Evolutionary conservation across 2,888 invertebrate genomes (phyloP).

Genomic region (Drosophila nigricruria): DNA sequence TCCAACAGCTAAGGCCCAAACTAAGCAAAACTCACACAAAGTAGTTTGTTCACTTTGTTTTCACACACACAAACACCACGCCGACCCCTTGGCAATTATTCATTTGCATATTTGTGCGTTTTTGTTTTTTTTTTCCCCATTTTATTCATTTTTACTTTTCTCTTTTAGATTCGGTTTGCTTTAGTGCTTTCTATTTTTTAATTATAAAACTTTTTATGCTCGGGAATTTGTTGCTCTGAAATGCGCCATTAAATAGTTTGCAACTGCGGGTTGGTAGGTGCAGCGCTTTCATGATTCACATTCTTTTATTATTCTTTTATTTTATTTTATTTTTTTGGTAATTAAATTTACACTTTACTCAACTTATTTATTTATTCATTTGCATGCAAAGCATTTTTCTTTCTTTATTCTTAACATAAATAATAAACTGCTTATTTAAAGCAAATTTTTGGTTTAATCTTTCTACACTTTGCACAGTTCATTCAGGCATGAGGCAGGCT

Average conservation of each 20-base stretch:
- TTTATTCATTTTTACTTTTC: not conserved
- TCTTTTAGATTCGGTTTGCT: constrained; percentile 1
- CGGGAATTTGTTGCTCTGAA: constrained; percentile 11
- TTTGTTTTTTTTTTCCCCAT: not conserved
- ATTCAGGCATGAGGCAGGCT: not conserved
- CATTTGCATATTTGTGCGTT: constrained; percentile 39
- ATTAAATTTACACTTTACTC: constrained; percentile 28
- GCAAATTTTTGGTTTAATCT: not conserved
- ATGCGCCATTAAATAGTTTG: constrained; percentile 16
- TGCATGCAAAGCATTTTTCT: constrained; percentile 2
- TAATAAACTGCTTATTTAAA: not conserved
- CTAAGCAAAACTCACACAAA: constrained; percentile 20
- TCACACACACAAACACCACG: constrained; percentile 3
- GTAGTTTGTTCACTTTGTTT: constrained; percentile 22
- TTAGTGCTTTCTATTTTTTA: constrained; percentile 19
- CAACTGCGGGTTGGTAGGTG: not conserved
- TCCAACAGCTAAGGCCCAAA: not conserved
- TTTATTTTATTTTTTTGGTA: constrained; percentile 14
- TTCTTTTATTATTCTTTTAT: not conserved
- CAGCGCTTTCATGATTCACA: not conserved
- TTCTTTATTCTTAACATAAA: not conserved
- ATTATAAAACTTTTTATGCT: constrained; percentile 36
- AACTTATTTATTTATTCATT: constrained; percentile 17
- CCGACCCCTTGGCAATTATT: constrained; percentile 13
- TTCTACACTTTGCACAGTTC: not conserved